These are phyloP conservation scores for Limnephilus auricula DNA, from an alignment of 2,888 invertebrate genomes.

Conservation along the genomic window DNA sequence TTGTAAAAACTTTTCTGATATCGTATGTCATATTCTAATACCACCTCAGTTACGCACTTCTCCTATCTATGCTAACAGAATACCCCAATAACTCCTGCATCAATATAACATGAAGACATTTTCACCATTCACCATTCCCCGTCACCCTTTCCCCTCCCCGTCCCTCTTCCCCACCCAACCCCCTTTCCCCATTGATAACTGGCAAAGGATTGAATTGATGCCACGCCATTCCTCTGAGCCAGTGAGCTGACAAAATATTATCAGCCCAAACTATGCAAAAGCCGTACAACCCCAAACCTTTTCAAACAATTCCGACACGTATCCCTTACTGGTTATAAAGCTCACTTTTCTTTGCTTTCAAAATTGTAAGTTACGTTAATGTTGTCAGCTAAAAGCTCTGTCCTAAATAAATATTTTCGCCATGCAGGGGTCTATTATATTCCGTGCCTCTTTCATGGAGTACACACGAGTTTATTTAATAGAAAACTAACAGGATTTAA, in stretches of 20 bases:
- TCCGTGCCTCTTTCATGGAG: slow-evolving; percentile 22
- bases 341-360: neutral
- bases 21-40: neutral
- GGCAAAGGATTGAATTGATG: slow-evolving; percentile 49
- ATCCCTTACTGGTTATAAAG: neutral
- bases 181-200: slow-evolving; percentile 7
- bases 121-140: slow-evolving; percentile 26
- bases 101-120: slow-evolving; percentile 30
- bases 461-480: slow-evolving; percentile 55
- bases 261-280: neutral
- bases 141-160: no score
- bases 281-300: neutral
- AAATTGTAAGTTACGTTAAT: neutral
- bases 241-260: slow-evolving; percentile 53
- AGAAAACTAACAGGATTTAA: slow-evolving; percentile 58
- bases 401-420: slow-evolving; percentile 66
- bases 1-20: neutral
- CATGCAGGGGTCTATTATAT: slow-evolving; percentile 56
- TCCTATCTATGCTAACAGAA: neutral
- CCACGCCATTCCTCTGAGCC: slow-evolving; percentile 33
- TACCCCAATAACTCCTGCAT: slow-evolving; percentile 20
- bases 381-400: neutral
- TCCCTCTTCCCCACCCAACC: no score
- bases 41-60: neutral
- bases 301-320: neutral